Evolutionary conservation across 2,797 vertebrate species (phyloP).

Genomic region (Heteromormyrus szaboi): DNA sequence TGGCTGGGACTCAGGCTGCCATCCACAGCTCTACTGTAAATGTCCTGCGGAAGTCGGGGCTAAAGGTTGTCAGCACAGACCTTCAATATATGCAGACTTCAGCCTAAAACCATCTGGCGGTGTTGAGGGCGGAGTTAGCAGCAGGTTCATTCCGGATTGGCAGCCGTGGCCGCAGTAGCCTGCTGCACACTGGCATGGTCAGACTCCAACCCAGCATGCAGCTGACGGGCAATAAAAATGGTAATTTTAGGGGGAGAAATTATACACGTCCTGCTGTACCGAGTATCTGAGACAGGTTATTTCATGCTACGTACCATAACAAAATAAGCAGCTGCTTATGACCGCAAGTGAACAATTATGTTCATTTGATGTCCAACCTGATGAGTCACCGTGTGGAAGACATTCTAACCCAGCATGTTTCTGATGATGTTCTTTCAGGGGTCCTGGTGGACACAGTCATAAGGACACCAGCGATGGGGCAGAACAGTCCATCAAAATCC

Average conservation of each 20-base stretch:
- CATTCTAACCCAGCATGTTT: background rate
- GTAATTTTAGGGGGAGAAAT: background rate
- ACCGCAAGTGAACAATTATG: background rate
- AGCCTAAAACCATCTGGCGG: slow-evolving; percentile 93
- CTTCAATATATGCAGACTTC: slow-evolving; percentile 88
- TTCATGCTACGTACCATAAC: background rate
- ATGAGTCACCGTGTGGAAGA: background rate
- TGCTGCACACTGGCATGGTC: slow-evolving; percentile 89
- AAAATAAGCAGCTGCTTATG: background rate
- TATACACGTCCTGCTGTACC: background rate
- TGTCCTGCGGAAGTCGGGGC: slow-evolving; percentile 90
- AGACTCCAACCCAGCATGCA: slow-evolving; percentile 75
- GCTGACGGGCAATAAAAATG: slow-evolving; percentile 7
- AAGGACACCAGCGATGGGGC: slow-evolving; percentile 33
- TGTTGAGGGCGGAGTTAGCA: slow-evolving; percentile 88
- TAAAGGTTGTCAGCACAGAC: slow-evolving; percentile 94
- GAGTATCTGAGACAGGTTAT: background rate
- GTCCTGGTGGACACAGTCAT: slow-evolving; percentile 95
- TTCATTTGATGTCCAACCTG: background rate
- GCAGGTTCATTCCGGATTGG: slow-evolving; percentile 94
- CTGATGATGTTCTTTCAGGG: slow-evolving; percentile 45
- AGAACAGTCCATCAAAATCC: slow-evolving; percentile 32
- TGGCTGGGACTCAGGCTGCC: slow-evolving; percentile 70
- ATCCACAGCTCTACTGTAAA: slow-evolving; percentile 69
- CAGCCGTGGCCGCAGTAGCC: slow-evolving; percentile 87